Evolutionary conservation across 2,888 invertebrate species (phyloP).

Genomic region (Oeneis ivallda): DNA sequence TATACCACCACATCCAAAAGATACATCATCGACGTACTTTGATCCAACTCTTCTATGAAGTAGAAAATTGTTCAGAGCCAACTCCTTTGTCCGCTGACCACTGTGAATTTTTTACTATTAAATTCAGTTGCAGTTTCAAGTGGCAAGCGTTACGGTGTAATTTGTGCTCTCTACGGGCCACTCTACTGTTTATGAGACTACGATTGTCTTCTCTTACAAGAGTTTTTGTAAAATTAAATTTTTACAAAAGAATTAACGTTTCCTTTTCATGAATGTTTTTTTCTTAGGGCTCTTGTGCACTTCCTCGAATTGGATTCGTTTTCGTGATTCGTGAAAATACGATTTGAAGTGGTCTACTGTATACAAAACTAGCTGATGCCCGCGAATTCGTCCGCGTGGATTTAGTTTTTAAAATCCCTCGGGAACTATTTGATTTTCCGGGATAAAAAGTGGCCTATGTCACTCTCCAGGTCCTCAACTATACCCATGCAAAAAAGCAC

Average conservation of each 20-base stretch:
- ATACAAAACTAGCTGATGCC: no score
- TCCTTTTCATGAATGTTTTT: no score
- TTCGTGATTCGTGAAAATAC: no score
- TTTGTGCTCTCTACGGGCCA: conserved; percentile 28
- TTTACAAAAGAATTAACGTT: neutral
- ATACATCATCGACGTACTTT: conserved; percentile 35
- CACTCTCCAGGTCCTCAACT: no score
- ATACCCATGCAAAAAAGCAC: no score
- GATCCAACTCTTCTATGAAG: conserved; percentile 66
- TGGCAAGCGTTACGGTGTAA: conserved; percentile 33
- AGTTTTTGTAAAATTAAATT: conserved; percentile 24
- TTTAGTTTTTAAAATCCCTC: no score
- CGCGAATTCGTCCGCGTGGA: no score
- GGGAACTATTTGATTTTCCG: no score
- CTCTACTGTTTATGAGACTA: conserved; percentile 26
- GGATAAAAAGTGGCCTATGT: no score
- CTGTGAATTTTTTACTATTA: conserved; percentile 71
- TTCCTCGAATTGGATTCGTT: no score
- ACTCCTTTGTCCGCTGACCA: conserved; percentile 76
- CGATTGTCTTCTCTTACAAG: conserved; percentile 30
- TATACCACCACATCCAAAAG: conserved; percentile 39
- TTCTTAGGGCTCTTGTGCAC: no score
- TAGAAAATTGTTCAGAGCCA: conserved; percentile 72
- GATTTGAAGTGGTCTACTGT: no score
- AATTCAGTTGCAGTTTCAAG: conserved; percentile 50